Conservation (phyloP, 1,140 invertebrate species). For the Hycleus phaleratus region DNA sequence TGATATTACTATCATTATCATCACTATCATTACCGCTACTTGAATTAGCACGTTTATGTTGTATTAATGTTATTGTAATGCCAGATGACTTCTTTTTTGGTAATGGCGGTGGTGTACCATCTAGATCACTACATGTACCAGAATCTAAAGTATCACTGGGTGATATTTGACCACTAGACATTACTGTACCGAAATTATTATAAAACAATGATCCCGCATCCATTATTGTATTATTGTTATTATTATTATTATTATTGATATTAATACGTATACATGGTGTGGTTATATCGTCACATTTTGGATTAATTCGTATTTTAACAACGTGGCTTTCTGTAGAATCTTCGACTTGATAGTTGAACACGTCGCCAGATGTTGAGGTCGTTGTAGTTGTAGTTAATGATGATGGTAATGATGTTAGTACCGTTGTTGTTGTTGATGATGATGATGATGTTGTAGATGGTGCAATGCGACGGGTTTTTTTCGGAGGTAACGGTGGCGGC, state of each 20-base stretch:
- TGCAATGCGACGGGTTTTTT: constrained; percentile 18
- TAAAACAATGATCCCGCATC: constrained; percentile 27
- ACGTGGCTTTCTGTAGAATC: constrained; percentile 47
- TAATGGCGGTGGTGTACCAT: constrained; percentile 62
- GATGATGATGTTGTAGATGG: constrained; percentile 9
- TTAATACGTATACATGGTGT: constrained; percentile 44
- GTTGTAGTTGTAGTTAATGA: constrained; percentile 21
- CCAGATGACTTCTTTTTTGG: constrained; percentile 54
- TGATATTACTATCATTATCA: constrained; percentile 62
- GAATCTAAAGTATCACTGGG: constrained; percentile 72
- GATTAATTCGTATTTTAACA: constrained; percentile 61
- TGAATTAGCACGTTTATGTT: constrained; percentile 45
- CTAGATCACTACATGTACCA: constrained; percentile 73
- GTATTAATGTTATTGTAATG: constrained; percentile 42
- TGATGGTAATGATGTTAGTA: constrained; percentile 18
- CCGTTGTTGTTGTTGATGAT: constrained; percentile 27
- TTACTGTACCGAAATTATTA: constrained; percentile 44
- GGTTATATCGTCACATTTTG: constrained; percentile 33
- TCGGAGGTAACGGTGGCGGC: constrained; percentile 38
- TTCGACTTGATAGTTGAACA: constrained; percentile 16
- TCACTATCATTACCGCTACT: constrained; percentile 55
- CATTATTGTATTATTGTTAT: constrained; percentile 10
- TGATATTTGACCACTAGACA: constrained; percentile 70
- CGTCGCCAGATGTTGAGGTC: constrained; percentile 1
- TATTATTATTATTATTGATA: constrained; percentile 30